Conservation (phyloP, 2,888 invertebrate species). For the Sinotaia quadrata region DNA sequence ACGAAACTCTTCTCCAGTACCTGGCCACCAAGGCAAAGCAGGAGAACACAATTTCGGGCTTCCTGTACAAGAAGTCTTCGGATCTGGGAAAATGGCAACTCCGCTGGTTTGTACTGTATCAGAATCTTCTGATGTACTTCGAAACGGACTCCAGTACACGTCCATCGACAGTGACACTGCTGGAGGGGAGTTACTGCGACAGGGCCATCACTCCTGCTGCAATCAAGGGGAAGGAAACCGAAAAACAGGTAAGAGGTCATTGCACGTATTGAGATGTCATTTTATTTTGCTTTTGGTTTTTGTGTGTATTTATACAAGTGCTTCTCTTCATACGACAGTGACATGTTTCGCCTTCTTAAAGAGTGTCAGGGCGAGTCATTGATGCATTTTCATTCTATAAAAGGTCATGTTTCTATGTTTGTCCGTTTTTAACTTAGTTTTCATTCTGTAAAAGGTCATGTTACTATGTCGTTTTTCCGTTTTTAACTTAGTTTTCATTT, state of each 20-base stretch:
- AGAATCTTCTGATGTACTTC: conserved; percentile 93
- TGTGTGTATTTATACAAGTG: neutral
- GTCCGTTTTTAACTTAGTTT: too few species aligned
- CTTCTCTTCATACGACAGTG: neutral
- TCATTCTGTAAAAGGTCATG: too few species aligned
- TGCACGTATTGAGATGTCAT: neutral
- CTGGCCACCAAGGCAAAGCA: conserved; percentile 88
- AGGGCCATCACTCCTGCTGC: conserved; percentile 63
- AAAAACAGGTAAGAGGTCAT: conserved; percentile 63
- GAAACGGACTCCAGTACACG: conserved; percentile 85
- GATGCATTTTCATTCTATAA: too few species aligned
- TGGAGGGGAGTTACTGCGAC: conserved; percentile 86
- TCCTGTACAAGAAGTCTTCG: conserved; percentile 87
- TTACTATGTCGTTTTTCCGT: too few species aligned
- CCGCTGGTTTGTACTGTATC: conserved; percentile 75
- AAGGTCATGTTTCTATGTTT: too few species aligned
- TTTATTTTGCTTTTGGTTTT: neutral
- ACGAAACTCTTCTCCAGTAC: conserved; percentile 86
- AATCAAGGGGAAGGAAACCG: conserved; percentile 62
- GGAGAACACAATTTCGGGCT: conserved; percentile 87
- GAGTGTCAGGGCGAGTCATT: neutral
- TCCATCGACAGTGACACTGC: conserved; percentile 86
- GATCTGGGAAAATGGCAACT: conserved; percentile 90
- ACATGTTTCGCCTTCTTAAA: neutral
- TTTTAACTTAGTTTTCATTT: too few species aligned